A percentile compares a stretch with the other conserved stretches of the same genome.
phyloP scores from a whole-genome alignment of 2,888 invertebrate genomes.

The Bombylius major region DNA sequence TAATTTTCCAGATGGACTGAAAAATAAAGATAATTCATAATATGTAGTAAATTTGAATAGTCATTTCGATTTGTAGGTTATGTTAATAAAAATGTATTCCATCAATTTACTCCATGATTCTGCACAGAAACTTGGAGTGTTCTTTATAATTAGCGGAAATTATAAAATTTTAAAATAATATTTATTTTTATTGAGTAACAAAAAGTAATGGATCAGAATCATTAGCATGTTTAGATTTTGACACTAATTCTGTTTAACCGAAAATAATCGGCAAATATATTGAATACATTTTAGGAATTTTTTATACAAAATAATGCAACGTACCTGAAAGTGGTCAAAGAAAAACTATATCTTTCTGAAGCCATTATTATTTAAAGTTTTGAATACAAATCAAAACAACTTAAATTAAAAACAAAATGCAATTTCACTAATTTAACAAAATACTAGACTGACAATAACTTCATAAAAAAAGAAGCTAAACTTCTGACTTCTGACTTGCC shows the following conservation, averaged over 20 bases:
- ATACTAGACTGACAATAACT: too few species aligned
- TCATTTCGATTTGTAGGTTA: constrained; percentile 27
- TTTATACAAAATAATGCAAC: constrained; percentile 5
- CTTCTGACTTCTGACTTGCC: too few species aligned
- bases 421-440: too few species aligned
- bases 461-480: too few species aligned
- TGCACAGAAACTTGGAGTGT: background rate
- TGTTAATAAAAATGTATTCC: background rate
- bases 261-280: background rate
- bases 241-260: background rate
- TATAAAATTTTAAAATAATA: background rate
- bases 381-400: too few species aligned
- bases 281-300: too few species aligned
- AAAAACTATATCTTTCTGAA: constrained; percentile 94
- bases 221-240: too few species aligned
- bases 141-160: background rate
- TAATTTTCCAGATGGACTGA: constrained; percentile 95
- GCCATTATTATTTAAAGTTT: constrained; percentile 46
- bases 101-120: background rate
- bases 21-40: constrained; percentile 24
- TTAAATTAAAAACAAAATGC: too few species aligned
- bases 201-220: background rate
- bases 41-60: constrained; percentile 6
- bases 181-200: background rate
- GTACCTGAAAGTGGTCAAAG: constrained; percentile 63